Conservation (phyloP, 2,797 vertebrate species). For the Propithecus perrieri region DNA sequence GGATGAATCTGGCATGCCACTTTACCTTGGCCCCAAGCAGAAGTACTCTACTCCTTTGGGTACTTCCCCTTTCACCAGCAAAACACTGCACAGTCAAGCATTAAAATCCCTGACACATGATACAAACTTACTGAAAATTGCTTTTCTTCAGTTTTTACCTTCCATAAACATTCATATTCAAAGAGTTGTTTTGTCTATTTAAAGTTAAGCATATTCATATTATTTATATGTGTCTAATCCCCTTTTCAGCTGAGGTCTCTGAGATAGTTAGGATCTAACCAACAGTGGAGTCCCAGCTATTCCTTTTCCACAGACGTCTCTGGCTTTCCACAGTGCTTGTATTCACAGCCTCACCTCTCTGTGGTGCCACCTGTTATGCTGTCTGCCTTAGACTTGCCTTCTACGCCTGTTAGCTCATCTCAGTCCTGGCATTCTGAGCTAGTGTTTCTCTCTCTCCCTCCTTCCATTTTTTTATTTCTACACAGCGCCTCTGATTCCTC, state of each 20-base stretch:
- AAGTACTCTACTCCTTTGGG: neutral
- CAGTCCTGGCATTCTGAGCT: neutral
- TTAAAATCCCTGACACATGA: neutral
- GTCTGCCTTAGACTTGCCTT: neutral
- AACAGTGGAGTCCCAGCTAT: neutral
- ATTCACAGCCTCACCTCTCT: neutral
- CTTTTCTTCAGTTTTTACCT: neutral
- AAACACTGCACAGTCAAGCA: neutral
- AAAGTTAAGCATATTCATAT: neutral
- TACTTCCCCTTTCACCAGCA: neutral
- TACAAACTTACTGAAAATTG: neutral
- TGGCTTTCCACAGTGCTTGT: neutral
- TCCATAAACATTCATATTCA: neutral
- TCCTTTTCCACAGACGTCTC: too few species aligned
- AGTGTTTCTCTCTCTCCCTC: too few species aligned
- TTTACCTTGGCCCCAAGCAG: neutral
- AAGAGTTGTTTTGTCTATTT: neutral
- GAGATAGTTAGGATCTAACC: neutral
- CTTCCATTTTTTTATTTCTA: neutral
- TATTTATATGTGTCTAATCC: neutral
- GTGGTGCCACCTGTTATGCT: fast-evolving
- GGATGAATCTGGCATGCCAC: neutral
- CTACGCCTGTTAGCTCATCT: neutral
- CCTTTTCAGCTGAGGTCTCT: neutral
- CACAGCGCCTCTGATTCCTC: neutral